These are phyloP conservation scores for Gallinago paraguaiae DNA, from an alignment of 2,113 vertebrate genomes.

Conservation along the genomic window DNA sequence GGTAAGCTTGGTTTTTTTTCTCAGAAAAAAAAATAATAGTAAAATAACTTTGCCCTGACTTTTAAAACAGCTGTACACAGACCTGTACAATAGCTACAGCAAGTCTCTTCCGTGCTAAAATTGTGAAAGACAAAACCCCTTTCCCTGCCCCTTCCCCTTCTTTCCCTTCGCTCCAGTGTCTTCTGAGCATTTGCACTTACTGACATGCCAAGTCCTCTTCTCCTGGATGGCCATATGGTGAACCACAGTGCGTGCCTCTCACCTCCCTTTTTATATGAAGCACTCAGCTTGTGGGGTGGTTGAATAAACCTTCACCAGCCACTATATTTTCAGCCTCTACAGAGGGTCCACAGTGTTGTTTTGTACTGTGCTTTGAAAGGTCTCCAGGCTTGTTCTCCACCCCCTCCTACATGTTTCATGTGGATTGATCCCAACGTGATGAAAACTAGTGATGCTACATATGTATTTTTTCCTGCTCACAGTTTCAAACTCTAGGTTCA, in stretches of 20 bases:
- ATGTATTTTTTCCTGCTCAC: background rate
- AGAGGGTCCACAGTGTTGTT: background rate
- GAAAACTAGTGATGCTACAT: background rate
- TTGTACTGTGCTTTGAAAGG: background rate
- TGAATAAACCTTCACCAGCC: background rate
- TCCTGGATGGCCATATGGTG: background rate
- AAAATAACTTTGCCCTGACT: background rate
- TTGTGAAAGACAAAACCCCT: background rate
- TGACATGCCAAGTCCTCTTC: background rate
- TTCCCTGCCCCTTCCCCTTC: background rate
- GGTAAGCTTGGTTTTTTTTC: slow-evolving; percentile 69
- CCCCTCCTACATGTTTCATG: background rate
- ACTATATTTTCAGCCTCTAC: background rate
- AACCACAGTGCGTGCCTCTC: background rate
- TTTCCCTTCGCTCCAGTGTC: background rate
- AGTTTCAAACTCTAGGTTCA: background rate
- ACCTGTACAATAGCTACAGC: background rate
- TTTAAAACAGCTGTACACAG: background rate
- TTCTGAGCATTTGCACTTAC: background rate
- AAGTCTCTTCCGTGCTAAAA: background rate
- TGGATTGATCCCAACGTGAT: background rate
- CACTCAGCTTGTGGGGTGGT: background rate
- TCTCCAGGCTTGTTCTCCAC: background rate
- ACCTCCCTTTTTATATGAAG: background rate
- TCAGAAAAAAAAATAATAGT: rapidly evolving